Evolutionary conservation across 2,888 invertebrate genomes (phyloP).

Genomic region (Conomelus anceps): DNA sequence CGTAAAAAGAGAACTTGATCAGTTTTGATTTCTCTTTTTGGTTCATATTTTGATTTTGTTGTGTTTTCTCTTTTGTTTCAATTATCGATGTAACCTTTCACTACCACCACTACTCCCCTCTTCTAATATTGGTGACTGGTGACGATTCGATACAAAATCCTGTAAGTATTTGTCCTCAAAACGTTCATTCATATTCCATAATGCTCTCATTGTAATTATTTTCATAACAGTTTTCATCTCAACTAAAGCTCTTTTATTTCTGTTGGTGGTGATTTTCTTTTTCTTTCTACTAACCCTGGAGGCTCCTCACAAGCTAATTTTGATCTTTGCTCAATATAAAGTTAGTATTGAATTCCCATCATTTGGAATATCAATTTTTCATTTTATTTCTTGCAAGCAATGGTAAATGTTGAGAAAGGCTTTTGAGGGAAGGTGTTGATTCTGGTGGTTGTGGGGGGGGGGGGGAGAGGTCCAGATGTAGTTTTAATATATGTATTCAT

Average conservation of each 20-base stretch:
- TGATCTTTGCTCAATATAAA: not conserved
- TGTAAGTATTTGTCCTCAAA: constrained; percentile 5
- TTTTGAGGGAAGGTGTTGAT: no score
- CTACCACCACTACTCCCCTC: constrained; percentile 7
- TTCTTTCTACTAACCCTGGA: not conserved
- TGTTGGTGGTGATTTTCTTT: not conserved
- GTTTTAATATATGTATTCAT: no score
- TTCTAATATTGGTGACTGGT: constrained; percentile 17
- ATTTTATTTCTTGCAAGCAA: no score
- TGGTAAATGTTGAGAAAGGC: no score
- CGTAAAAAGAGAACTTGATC: not conserved
- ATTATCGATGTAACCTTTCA: constrained; percentile 5
- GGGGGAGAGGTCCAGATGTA: no score
- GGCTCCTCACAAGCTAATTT: not conserved
- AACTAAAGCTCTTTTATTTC: not conserved
- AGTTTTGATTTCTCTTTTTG: not conserved
- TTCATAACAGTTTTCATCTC: not conserved
- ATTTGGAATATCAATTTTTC: no score
- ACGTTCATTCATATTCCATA: not conserved
- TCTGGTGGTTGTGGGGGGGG: no score
- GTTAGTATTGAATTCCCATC: not conserved
- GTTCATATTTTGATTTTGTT: constrained; percentile 6
- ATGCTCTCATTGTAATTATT: not conserved
- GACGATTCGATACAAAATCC: not conserved
- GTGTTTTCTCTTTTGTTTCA: constrained; percentile 13